Base-by-base conservation (phyloP, 1,140 invertebrate genomes). In the Rhopalosiphum maidis region DNA sequence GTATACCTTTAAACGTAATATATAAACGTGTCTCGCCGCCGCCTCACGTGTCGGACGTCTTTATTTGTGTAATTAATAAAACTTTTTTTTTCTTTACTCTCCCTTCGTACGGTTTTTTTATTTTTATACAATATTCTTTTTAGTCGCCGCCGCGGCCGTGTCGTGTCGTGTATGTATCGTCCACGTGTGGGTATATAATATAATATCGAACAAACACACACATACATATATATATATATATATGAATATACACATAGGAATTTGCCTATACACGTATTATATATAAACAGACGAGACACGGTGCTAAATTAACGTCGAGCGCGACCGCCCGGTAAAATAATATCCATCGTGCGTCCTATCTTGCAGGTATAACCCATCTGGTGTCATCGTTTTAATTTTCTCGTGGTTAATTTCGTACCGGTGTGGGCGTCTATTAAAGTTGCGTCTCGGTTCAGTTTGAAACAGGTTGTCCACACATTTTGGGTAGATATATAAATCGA, bases 1-100 rank as follows among this genome's bases (percentile, higher is more conserved):
- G 37, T 83, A 68, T 68, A 77, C 60, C 60, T 77, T 77, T 77
- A n/a, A 77, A 77, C 30, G 60, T 77, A 77, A 77, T 77, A 83
- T 37, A 46, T 51, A 35, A 15, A 86, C 82, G 91, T 30, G 91
- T 86, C 82, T 51, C 37, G 51, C 68, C 51, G 54, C 89, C 89
- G 54, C 89, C 54, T 60, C 23, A 85, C 35, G 91, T 93, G 91
- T 93, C 37, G 77, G 82, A 93, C 82, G 82, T 93, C 91, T 93
- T 86, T 93, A 93, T 93, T 93, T 23, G 77, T 54, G 91, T 93
- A 93, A 93, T 93, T 93, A 93, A 93, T 90, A 90, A 90, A 87
- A 68, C 77, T 48, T 54, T 51, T 82, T 77, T 92, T 91, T n/a
- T 82, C 41, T 77, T 18, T 23, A 23, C 46, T 46, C 83, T 23